Conservation (phyloP, 2,888 invertebrate genomes). For the Spodoptera exigua region DNA sequence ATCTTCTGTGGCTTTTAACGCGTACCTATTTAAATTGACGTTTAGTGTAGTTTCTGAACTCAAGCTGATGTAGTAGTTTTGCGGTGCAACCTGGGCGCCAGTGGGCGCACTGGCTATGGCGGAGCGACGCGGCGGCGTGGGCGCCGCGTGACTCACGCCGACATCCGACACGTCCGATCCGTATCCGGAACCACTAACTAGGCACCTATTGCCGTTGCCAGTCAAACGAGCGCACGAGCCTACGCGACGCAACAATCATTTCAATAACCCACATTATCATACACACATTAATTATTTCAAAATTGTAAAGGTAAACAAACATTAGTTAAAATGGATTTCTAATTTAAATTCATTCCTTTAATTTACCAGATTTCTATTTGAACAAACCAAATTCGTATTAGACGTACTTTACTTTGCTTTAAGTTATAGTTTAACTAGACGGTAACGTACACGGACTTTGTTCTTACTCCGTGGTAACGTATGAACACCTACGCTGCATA, state of each 20-base stretch:
- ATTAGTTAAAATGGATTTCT: not conserved
- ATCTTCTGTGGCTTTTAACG: not conserved
- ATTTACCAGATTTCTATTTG: too few species aligned
- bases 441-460: too few species aligned
- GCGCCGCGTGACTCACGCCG: conserved; percentile 88
- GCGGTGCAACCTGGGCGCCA: conserved; percentile 54
- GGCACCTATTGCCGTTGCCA: conserved; percentile 78
- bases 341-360: too few species aligned
- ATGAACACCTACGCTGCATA: conserved; percentile 77
- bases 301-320: conserved; percentile 12
- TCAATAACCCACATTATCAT: conserved; percentile 70
- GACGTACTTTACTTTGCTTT: conserved; percentile 28
- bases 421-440: conserved; percentile 68
- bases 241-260: conserved; percentile 77
- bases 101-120: conserved; percentile 61
- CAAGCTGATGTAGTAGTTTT: conserved; percentile 34
- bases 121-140: conserved; percentile 60
- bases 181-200: conserved; percentile 89
- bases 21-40: conserved; percentile 6
- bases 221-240: conserved; percentile 77
- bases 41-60: conserved; percentile 5
- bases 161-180: conserved; percentile 90
- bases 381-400: conserved; percentile 4
- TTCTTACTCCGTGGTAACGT: too few species aligned
- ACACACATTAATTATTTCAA: conserved; percentile 54